Evolutionary conservation across 2,113 vertebrate genomes (phyloP), one percentile per base, ranked within the genome.

Genomic region (Chrysemys picta): DNA sequence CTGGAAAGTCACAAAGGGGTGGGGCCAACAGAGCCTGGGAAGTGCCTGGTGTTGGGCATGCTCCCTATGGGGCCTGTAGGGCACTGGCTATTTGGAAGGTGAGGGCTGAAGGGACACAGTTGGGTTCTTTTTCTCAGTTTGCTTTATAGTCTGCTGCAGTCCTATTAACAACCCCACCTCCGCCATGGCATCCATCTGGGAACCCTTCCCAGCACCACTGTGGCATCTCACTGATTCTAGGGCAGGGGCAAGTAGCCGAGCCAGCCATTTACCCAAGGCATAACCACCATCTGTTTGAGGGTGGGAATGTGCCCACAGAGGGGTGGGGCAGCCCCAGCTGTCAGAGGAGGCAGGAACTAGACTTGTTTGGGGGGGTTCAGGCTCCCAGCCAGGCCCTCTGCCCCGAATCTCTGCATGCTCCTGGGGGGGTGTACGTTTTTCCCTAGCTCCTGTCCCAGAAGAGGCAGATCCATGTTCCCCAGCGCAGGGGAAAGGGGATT

Each of bases 281-380:
- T 57, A 84, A 88, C 69, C 57, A 83, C 22, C 54, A 69, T 95
- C 59, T 4, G 90, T 89, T 31, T 31, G 16, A 35, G 31, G 35
- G 35, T 75, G 62, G 93, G 91, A 89, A 62, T 19, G 83, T 38
- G 69, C 87, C 95, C 89, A 88, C 94, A 91, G 83, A 72, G 78
- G 89, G 79, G 82, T 22, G 93, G 72, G 89, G 76, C 1, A 10
- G 57, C 50, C 50, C 54, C 62, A 35, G 87, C 57, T 27, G 75
- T 8, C 38, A 45, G 24, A 80, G 27, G 57, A 91, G 57, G 75
- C 78, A 94, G 82, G 75, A 84, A 45, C 21, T 88, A 89, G 83
- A 80, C 57, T 35, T 25, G 87, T 93, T 78, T 79, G 50, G 53
- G 42, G 29, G 38, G 81, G 50, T 87, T 95, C 69, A 72, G 69